Evolutionary conservation across 2,113 vertebrate genomes (phyloP).

Genomic region (Salvator merianae): DNA sequence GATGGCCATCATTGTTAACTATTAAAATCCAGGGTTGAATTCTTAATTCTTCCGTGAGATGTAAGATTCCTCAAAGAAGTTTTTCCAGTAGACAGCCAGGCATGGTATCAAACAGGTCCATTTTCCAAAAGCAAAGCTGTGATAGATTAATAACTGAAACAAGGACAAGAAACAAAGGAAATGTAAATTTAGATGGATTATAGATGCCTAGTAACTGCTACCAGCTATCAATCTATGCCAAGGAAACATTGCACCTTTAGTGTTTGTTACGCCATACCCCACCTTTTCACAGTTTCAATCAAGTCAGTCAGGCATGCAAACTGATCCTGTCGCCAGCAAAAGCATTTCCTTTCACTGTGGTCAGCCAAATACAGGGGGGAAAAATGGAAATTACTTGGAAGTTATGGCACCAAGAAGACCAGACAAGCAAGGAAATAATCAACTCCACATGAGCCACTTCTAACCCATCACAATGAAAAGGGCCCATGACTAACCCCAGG

Average conservation of each 20-base stretch:
- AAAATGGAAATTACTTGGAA: slow-evolving; percentile 79
- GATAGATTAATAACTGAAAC: accelerated
- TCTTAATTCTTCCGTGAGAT: neutral
- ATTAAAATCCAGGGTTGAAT: accelerated
- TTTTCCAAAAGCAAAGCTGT: neutral
- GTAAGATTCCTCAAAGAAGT: neutral
- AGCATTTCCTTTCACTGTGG: slow-evolving; percentile 75
- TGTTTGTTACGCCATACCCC: slow-evolving; percentile 55
- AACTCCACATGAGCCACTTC: slow-evolving; percentile 88
- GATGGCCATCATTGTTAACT: neutral
- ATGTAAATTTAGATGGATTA: neutral
- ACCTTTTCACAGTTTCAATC: slow-evolving; percentile 56
- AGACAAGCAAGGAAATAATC: slow-evolving; percentile 93
- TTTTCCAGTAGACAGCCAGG: accelerated
- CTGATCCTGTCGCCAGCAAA: slow-evolving; percentile 69
- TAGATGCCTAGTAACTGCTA: slow-evolving; percentile 46
- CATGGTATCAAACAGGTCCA: neutral
- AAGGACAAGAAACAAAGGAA: neutral
- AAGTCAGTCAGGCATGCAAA: slow-evolving; percentile 66
- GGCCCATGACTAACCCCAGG: slow-evolving; percentile 79
- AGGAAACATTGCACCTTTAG: slow-evolving; percentile 60
- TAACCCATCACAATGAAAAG: slow-evolving; percentile 80
- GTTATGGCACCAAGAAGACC: slow-evolving; percentile 78
- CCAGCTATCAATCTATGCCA: slow-evolving; percentile 49
- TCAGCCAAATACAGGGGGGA: slow-evolving; percentile 64